phyloP scores from a whole-genome alignment of 2,888 invertebrate species.

The Mythimna loreyi region DNA sequence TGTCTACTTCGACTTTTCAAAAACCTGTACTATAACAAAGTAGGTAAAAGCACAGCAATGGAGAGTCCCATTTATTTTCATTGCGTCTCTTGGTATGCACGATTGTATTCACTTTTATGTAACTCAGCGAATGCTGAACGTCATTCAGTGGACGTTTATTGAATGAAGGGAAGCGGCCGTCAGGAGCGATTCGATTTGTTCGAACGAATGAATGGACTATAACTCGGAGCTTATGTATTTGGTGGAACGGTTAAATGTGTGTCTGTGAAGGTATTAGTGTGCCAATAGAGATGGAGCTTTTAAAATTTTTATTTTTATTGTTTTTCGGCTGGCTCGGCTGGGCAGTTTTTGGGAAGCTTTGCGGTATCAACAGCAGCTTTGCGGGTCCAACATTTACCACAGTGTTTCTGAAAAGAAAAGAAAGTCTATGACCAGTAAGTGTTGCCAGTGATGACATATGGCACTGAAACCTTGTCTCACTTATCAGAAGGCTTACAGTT shows the following conservation, averaged over 20 bases:
- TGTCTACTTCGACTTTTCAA: too few relatives aligned
- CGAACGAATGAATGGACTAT: constrained; percentile 85
- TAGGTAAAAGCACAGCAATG: constrained; percentile 55
- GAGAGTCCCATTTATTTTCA: constrained; percentile 86
- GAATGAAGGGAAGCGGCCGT: constrained; percentile 78
- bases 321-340: too few relatives aligned
- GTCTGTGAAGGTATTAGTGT: constrained; percentile 48
- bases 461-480: too few relatives aligned
- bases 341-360: too few relatives aligned
- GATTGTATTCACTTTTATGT: constrained; percentile 81
- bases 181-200: constrained; percentile 79
- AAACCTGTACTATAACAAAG: constrained; percentile 32
- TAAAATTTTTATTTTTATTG: not conserved
- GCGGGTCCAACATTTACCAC: too few relatives aligned
- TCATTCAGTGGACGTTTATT: constrained; percentile 74
- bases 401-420: too few relatives aligned
- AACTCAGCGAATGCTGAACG: constrained; percentile 77
- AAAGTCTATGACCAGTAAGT: too few relatives aligned
- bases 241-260: constrained; percentile 52
- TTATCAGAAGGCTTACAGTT: too few relatives aligned
- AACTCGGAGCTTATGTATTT: constrained; percentile 69
- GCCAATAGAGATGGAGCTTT: constrained; percentile 3
- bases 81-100: constrained; percentile 76
- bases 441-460: too few relatives aligned
- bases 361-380: too few relatives aligned